Evolutionary conservation across 2,113 vertebrate species (phyloP).

Genomic region (Scalopus aquaticus): DNA sequence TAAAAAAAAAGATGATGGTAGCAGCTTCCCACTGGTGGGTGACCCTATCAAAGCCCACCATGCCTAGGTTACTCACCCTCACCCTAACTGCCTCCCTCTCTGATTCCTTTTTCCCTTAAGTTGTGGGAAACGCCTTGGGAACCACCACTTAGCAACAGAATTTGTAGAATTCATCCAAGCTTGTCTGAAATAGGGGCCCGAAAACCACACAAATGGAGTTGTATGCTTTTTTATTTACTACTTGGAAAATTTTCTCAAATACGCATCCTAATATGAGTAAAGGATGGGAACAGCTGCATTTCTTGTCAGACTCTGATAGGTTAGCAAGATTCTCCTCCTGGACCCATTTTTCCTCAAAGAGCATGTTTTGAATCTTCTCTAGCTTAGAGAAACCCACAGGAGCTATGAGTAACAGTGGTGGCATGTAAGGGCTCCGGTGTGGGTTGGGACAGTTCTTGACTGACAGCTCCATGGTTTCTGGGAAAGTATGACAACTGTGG

Average conservation of each 20-base stretch:
- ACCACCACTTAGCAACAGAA: conserved; percentile 31
- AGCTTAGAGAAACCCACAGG: conserved; percentile 50
- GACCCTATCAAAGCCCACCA: neutral
- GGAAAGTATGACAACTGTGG: conserved; percentile 36
- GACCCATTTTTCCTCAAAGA: conserved; percentile 65
- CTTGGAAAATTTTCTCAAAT: conserved; percentile 55
- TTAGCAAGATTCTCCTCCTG: conserved; percentile 51
- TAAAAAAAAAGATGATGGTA: neutral
- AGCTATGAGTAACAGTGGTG: conserved; percentile 49
- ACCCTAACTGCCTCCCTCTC: neutral
- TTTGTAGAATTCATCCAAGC: conserved; percentile 61
- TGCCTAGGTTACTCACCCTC: neutral
- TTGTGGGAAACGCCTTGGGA: conserved; percentile 36
- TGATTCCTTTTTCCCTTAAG: neutral
- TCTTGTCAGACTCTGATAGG: conserved; percentile 39
- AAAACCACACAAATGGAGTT: conserved; percentile 67
- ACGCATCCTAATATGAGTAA: neutral
- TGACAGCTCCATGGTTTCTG: conserved; percentile 37
- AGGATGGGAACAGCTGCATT: neutral
- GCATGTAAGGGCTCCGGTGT: neutral
- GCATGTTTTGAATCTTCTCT: conserved; percentile 63
- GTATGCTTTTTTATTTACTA: neutral
- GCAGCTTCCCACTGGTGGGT: neutral
- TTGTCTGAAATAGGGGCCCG: conserved; percentile 50
- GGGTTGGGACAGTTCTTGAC: neutral